phyloP scores from a whole-genome alignment of 1,140 invertebrate species.

The Aphidius gifuensis region DNA sequence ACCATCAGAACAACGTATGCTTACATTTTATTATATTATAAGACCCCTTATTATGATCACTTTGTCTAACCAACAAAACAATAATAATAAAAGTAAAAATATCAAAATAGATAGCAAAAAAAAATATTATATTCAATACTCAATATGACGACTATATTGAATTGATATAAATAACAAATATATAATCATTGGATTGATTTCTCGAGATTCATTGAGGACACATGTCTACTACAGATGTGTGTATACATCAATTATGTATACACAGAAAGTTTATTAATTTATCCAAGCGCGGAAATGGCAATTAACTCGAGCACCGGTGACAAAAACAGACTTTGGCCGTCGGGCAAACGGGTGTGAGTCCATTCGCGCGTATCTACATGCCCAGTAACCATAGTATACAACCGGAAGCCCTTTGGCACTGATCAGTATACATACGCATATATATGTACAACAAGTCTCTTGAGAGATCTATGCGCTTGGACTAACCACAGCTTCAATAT shows the following conservation, averaged over 20 bases:
- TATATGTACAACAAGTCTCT: neutral
- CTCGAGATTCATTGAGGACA: neutral
- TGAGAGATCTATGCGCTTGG: neutral
- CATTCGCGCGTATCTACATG: slow-evolving; percentile 19
- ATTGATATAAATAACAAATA: too few relatives aligned
- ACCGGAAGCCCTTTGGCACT: slow-evolving; percentile 30
- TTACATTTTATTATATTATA: neutral
- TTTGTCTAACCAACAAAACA: too few relatives aligned
- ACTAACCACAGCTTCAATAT: too few relatives aligned
- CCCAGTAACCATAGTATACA: slow-evolving; percentile 1
- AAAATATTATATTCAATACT: too few relatives aligned
- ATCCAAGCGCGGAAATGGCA: slow-evolving; percentile 54
- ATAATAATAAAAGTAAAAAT: too few relatives aligned
- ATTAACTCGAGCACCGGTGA: slow-evolving; percentile 54
- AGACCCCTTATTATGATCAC: too few relatives aligned
- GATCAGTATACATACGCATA: slow-evolving; percentile 1
- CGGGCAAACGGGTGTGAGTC: slow-evolving; percentile 40
- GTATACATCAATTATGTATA: slow-evolving; percentile 19
- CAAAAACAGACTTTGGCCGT: slow-evolving; percentile 49
- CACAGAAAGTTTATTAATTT: slow-evolving; percentile 51
- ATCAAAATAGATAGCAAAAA: too few relatives aligned
- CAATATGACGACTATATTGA: too few relatives aligned
- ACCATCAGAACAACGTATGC: neutral
- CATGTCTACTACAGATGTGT: slow-evolving; percentile 42
- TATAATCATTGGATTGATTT: too few relatives aligned